Evolutionary conservation across 2,797 vertebrate species (phyloP).

Genomic region (Spinus olivaceus): DNA sequence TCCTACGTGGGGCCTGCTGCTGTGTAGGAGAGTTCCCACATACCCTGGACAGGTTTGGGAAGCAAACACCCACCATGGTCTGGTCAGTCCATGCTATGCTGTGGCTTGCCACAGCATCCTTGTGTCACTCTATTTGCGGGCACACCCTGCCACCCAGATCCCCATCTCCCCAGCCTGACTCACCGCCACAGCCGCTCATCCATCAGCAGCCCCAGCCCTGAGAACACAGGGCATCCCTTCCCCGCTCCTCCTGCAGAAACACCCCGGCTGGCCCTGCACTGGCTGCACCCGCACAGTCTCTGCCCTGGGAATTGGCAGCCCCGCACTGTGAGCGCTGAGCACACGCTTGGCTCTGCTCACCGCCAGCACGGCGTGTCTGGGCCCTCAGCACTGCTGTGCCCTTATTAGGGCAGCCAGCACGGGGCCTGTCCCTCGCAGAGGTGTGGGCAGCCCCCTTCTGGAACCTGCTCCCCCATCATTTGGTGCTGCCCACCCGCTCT

Average conservation of each 20-base stretch:
- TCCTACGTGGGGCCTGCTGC: background rate
- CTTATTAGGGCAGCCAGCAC: constrained; percentile 19
- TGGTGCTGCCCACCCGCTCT: accelerated
- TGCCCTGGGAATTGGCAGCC: background rate
- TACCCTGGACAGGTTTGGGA: background rate
- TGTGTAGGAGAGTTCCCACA: background rate
- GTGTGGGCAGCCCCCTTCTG: background rate
- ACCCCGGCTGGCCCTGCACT: background rate
- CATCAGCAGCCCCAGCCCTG: background rate
- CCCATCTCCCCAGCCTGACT: background rate
- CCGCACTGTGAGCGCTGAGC: accelerated
- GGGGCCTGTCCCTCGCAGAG: background rate
- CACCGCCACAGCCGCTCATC: background rate
- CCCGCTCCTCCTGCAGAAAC: background rate
- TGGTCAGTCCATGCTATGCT: background rate
- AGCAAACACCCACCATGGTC: background rate
- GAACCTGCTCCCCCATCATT: background rate
- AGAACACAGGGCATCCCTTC: background rate
- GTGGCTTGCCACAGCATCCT: background rate
- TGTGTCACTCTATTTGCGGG: background rate
- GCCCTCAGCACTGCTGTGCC: background rate
- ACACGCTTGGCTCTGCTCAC: background rate
- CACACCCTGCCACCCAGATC: constrained; percentile 4
- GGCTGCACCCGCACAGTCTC: background rate
- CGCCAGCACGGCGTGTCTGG: background rate